Evolutionary conservation across 1,140 invertebrate species (phyloP), one percentile per base, ranked within the genome.

Genomic region (Papilio glaucus): DNA sequence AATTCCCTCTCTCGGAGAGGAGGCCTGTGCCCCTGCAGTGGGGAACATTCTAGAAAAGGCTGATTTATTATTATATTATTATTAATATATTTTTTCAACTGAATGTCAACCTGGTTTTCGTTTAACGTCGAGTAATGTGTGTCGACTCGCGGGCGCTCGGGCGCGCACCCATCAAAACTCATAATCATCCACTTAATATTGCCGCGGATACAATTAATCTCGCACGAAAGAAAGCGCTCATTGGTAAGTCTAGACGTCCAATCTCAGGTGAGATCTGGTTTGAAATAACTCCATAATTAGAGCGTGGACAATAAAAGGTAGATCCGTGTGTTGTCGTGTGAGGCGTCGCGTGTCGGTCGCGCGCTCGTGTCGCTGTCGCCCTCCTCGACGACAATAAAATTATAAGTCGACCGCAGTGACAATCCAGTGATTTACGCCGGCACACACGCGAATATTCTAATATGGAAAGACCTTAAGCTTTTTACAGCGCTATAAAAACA

Each of bases 381-480:
- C 49, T 57, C 49, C 49, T 57, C 49, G 49, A 18, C 90, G 88
- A 92, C 90, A 92, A 86, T 92, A 92, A 92, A 92, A 92, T 92
- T 92, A 92, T 92, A 92, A 92, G 86, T 92, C 87, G 80, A 84
- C 85, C 87, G 83, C 87, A 92, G 89, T 92, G 90, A 91, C 90
- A 92, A 92, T 92, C 89, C 86, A 87, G 87, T 92, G 90, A 92
- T 92, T 92, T 92, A 92, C 90, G 85, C 77, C 79, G 78, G 77
- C 83, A 88, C 83, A 91, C 90, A 92, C 90, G 90, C 90, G 86
- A 92, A 90, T 90, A 88, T 89, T 88, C 88, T 86, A 86, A 86
- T 86, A 90, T 85, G 85, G 86, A 89, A 88, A 83, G 81, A 82
- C 82, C 83, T 87, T 83, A 84, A 85, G 83, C 76, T 80, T 85